Evolutionary conservation across 2,888 invertebrate genomes (phyloP), one percentile per base, ranked within the genome.

Genomic region (Hypercompe scribonia): DNA sequence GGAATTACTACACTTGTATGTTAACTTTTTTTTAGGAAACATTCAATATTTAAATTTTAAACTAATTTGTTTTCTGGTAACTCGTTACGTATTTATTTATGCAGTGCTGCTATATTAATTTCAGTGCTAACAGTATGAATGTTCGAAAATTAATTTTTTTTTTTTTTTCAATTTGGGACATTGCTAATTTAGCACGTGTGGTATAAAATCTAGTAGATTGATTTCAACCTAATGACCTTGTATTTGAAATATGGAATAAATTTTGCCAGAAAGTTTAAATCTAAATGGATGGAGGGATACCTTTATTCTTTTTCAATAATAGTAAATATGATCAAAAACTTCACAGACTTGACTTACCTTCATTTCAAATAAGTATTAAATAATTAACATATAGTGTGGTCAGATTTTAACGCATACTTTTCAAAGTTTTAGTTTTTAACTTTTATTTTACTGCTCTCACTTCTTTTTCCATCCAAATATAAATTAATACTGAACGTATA

Each of bases 61-160:
- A 76, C 77, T 64, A 79, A 82, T 84, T 78, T 82, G 82, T 82
- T 81, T 66, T 70, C 33, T 74, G 66, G 74, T 39, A 67, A 68
- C 68, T 76, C 58, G 78, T 75, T 80, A 68, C 72, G 73, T 68
- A 75, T 71, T 76, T 72, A 73, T 80, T 72, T 72, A 79, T 68
- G 74, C 74, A 65, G 69, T 81, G 80, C 70, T 80, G 80, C 76
- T 39, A 74, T 74, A 77, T 79, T 84, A 84, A 82, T 82, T 82
- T 80, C 71, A 80, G 78, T 83, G 81, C 77, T 81, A 79, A 76
- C 81, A 79, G 73, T 68, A 65, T 11, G 67, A 79, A 82, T 75
- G 78, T 82, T 79, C 65, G 80, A 75, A 78, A 74, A 77, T 81
- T 74, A 75, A 72, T 66, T 66, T 31, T 24, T 65, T 21, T 42